These are phyloP conservation scores for Smithornis capensis DNA, from an alignment of 2,113 vertebrate species.

Conservation along the genomic window DNA sequence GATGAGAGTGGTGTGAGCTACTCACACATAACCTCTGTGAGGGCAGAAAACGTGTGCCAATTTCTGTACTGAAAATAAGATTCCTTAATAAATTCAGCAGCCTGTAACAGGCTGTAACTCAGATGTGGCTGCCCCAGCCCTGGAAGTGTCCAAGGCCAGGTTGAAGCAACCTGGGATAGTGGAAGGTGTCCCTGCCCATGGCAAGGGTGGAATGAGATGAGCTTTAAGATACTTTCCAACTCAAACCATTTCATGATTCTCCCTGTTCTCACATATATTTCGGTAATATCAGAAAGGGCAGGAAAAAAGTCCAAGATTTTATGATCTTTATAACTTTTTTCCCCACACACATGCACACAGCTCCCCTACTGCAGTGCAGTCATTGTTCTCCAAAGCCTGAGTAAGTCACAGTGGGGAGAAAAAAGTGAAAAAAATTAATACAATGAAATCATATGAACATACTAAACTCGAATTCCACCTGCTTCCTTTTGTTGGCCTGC, in stretches of 20 bases:
- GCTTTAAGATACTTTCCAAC: not conserved
- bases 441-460: not conserved
- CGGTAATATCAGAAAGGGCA: not conserved
- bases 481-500: not conserved
- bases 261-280: not conserved
- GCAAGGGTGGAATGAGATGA: not conserved
- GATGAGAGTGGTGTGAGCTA: not conserved
- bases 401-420: not conserved
- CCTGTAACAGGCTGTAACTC: not conserved
- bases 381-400: not conserved
- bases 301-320: not conserved
- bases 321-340: not conserved
- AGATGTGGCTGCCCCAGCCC: not conserved
- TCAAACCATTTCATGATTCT: not conserved
- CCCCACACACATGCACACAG: not conserved
- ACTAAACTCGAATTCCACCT: not conserved
- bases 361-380: not conserved
- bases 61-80: not conserved
- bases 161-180: not conserved
- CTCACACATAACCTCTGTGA: not conserved
- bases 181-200: not conserved
- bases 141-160: not conserved
- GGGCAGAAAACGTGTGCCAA: not conserved
- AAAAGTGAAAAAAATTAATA: not conserved
- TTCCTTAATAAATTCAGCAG: not conserved